These are phyloP conservation scores for Pipistrellus pipistrellus DNA, from an alignment of 2,797 vertebrate species.

Conservation along the genomic window DNA sequence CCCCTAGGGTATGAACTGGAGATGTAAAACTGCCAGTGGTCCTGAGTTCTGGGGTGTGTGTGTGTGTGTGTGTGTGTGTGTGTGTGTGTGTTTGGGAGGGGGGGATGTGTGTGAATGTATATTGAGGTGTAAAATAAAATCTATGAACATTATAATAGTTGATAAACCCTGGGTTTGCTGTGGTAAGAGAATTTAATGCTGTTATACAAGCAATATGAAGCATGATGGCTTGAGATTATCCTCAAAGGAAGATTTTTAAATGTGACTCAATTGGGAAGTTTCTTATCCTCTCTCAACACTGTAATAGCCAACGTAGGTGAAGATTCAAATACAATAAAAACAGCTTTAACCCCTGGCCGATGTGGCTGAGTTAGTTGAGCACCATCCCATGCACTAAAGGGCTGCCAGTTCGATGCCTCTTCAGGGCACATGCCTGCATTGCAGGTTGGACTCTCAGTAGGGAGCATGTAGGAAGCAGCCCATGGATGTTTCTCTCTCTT, in stretches of 20 bases:
- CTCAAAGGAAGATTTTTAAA: neutral
- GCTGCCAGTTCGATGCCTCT: neutral
- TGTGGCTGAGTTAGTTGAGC: neutral
- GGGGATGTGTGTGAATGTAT: too few species aligned
- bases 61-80: neutral
- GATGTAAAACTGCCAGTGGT: neutral
- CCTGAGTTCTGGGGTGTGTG: neutral
- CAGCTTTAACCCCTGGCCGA: neutral
- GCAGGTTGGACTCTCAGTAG: neutral
- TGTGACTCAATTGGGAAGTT: neutral
- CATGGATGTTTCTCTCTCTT: neutral
- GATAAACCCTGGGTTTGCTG: neutral
- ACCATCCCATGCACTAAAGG: neutral
- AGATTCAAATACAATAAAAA: neutral
- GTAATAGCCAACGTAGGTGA: neutral
- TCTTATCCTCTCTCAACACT: neutral
- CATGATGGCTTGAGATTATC: neutral
- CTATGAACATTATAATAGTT: neutral
- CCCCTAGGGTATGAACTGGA: constrained; percentile 48
- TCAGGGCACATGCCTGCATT: neutral
- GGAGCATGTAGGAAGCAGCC: neutral
- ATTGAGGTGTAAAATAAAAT: neutral
- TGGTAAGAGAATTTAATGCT: neutral
- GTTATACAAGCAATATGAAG: neutral
- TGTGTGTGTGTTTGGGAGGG: too few species aligned